Base-by-base conservation (phyloP, 2,797 vertebrate genomes). In the Jordanella pulchra region DNA sequence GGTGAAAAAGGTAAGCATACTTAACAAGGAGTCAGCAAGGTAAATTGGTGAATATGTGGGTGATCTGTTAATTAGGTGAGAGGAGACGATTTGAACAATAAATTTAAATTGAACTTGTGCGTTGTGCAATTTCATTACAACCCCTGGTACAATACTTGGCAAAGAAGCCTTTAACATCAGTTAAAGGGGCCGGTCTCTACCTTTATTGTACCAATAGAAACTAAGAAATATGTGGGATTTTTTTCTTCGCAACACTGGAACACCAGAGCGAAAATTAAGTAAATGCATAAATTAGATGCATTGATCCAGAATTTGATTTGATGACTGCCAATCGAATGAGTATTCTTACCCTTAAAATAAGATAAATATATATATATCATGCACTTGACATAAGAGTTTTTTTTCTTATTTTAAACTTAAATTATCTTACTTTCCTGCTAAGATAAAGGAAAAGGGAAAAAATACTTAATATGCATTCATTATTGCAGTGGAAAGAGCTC, bases 1-100 rank as follows among this genome's bases (percentile, higher is more conserved):
- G 69, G 80, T 69, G 79, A 89, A 67, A 67, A 74, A 63, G 72
- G 68, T 66, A 86, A 87, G 89, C 77, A 81, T 74, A 70, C 77
- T 77, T 35, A 78, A 55, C 56, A 65, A 71, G 48, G 70, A 76
- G 65, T 51, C 54, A 78, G 55, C 56, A 32, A 66, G 30, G 65
- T 27, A 61, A 72, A 80, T 63, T 63, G n/a, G 44, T 63, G n/a
- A 63, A 27, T 25, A 25, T 63, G 23, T 63, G 23, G 60, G 39
- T 63, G 35, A 63, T 25, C 13, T 42, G 23, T 63, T 42, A 42
- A 12, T 18, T 11, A 30, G 56, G 30, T 6, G 1, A 21, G 30
- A 39, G 12, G 9, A 60, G 21, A 5, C 23, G 30, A 60, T 60
- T 13, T 21, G 5, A 35, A 60, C 21, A 63, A 15, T n/a, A 23